Percentiles rank a stretch among this genome's conserved stretches.
Conservation (phyloP, 2,113 vertebrate genomes). For the Crotalus viridis region DNA sequence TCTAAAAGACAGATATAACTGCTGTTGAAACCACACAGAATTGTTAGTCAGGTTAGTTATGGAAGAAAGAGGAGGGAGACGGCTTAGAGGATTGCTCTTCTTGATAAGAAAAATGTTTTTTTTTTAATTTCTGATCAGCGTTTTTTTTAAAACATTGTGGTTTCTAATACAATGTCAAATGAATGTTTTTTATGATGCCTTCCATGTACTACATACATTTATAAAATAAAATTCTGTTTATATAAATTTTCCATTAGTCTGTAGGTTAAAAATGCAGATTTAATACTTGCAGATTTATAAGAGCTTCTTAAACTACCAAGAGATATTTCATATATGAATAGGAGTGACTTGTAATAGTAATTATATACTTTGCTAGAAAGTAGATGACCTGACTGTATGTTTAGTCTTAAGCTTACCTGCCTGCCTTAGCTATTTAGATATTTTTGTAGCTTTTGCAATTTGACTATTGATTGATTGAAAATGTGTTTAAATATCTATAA, state of each 20-base stretch:
- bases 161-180: not conserved
- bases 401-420: not conserved
- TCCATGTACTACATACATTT: not conserved
- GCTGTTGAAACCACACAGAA: not conserved
- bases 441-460: not conserved
- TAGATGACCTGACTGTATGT: not conserved
- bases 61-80: not conserved
- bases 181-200: not conserved
- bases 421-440: not conserved
- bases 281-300: not conserved
- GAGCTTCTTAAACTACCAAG: not conserved
- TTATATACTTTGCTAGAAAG: not conserved
- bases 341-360: not conserved
- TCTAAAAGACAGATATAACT: not conserved
- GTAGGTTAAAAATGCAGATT: not conserved
- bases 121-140: not conserved
- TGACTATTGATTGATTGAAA: not conserved
- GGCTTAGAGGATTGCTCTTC: not conserved
- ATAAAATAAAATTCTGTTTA: not conserved
- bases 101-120: not conserved
- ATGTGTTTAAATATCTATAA: not conserved
- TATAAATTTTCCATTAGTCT: not conserved
- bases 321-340: not conserved
- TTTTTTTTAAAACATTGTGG: not conserved
- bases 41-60: not conserved